A percentile compares a stretch with the other conserved stretches of the same genome.
These are phyloP conservation scores for Heliothis virescens DNA, from an alignment of 1,140 invertebrate species.

Conservation along the genomic window DNA sequence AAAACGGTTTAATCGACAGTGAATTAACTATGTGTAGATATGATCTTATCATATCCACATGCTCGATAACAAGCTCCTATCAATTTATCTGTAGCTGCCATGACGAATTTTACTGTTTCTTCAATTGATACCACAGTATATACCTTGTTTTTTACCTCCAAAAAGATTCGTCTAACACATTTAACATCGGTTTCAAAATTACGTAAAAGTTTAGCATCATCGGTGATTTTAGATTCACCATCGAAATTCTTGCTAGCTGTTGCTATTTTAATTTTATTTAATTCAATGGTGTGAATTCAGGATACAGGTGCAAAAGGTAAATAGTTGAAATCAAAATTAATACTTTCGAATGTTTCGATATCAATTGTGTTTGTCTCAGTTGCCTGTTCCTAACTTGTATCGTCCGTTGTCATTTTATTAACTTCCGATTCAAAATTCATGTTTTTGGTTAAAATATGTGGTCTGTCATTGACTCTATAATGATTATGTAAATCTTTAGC, in stretches of 20 bases:
- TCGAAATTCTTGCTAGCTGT: no score
- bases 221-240: background rate
- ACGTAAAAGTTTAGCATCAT: background rate
- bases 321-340: slow-evolving; percentile 28
- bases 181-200: background rate
- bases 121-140: slow-evolving; percentile 8
- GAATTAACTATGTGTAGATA: slow-evolving; percentile 45
- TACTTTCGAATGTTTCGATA: slow-evolving; percentile 6
- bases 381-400: slow-evolving; percentile 39
- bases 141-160: background rate
- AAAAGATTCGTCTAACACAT: background rate
- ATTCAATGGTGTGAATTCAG: slow-evolving; percentile 32
- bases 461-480: no score
- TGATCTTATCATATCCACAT: slow-evolving; percentile 39
- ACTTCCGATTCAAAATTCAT: background rate
- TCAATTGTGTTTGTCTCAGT: slow-evolving; percentile 29
- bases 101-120: slow-evolving; percentile 41
- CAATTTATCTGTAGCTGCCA: slow-evolving; percentile 42
- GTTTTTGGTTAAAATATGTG: background rate
- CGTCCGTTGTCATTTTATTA: slow-evolving; percentile 7
- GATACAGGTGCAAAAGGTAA: slow-evolving; percentile 41
- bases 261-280: background rate
- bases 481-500: background rate
- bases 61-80: slow-evolving; percentile 43
- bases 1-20: slow-evolving; percentile 10